phyloP scores from a whole-genome alignment of 2,797 vertebrate species.

The Sparidentex hasta region DNA sequence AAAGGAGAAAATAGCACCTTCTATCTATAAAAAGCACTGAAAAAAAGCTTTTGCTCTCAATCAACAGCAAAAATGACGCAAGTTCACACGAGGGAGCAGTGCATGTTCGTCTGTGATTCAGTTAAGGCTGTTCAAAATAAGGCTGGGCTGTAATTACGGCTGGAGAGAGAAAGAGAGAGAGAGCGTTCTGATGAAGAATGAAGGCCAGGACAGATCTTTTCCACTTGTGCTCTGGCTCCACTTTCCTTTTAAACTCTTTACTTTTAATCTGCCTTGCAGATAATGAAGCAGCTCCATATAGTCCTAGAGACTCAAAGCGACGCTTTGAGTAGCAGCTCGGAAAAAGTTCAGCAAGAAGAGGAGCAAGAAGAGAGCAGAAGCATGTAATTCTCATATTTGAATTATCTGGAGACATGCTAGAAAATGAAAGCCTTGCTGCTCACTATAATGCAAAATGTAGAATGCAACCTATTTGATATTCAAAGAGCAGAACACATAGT shows the following conservation, averaged over 20 bases:
- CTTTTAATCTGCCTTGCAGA: slow-evolving; percentile 77
- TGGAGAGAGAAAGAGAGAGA: slow-evolving; percentile 41
- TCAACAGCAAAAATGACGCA: slow-evolving; percentile 60
- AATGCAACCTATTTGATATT: slow-evolving; percentile 62
- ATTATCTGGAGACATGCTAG: slow-evolving; percentile 63
- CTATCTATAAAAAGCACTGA: slow-evolving; percentile 48
- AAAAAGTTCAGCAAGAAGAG: slow-evolving; percentile 46
- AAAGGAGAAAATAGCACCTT: slow-evolving; percentile 37
- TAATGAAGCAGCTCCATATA: slow-evolving; percentile 62
- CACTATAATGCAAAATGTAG: slow-evolving; percentile 47
- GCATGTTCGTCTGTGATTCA: slow-evolving; percentile 57
- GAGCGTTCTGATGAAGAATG: slow-evolving; percentile 53
- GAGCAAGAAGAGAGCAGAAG: slow-evolving; percentile 39
- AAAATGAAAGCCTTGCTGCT: slow-evolving; percentile 56
- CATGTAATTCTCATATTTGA: slow-evolving; percentile 64
- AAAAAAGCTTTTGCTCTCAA: slow-evolving; percentile 58
- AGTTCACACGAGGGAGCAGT: slow-evolving; percentile 50
- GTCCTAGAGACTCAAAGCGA: slow-evolving; percentile 54
- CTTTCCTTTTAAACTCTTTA: slow-evolving; percentile 63
- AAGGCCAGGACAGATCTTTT: slow-evolving; percentile 59
- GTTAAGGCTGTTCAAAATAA: slow-evolving; percentile 48
- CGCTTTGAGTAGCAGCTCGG: slow-evolving; percentile 55
- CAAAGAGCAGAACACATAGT: slow-evolving; percentile 53
- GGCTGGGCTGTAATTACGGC: slow-evolving; percentile 72
- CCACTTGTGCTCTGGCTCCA: slow-evolving; percentile 40